These are phyloP conservation scores for Epinotia brunnichana DNA, from an alignment of 2,888 invertebrate genomes.

Conservation along the genomic window DNA sequence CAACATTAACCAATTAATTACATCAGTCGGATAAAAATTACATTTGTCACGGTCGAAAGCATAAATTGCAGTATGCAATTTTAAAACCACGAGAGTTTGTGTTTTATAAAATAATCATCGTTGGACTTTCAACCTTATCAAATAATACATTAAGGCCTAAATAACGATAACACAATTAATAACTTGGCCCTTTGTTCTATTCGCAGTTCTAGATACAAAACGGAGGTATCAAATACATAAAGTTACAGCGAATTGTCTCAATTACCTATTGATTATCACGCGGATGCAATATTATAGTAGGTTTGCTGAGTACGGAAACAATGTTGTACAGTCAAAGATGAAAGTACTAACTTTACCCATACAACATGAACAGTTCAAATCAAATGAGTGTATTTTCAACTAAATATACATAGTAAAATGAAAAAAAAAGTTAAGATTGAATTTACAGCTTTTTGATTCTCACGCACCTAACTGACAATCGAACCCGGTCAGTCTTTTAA, in stretches of 20 bases:
- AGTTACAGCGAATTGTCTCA: constrained; percentile 34
- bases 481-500: no score
- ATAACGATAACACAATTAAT: neutral
- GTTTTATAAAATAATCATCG: no score
- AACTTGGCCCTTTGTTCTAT: neutral
- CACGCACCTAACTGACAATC: no score
- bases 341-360: neutral
- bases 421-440: no score
- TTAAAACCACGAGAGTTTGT: neutral
- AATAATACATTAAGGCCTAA: neutral
- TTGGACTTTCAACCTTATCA: neutral
- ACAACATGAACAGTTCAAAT: no score
- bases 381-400: no score
- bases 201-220: constrained; percentile 28
- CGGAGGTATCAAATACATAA: constrained; percentile 34
- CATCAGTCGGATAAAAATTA: constrained; percentile 16
- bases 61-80: constrained; percentile 4
- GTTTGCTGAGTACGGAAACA: constrained; percentile 32
- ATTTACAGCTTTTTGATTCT: no score
- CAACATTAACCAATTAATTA: constrained; percentile 16
- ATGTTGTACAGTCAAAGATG: constrained; percentile 19
- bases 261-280: constrained; percentile 42
- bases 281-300: constrained; percentile 35
- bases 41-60: constrained; percentile 16
- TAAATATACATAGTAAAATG: no score